These are phyloP conservation scores for Melinaea marsaeus DNA, from an alignment of 2,888 invertebrate species.

Conservation along the genomic window DNA sequence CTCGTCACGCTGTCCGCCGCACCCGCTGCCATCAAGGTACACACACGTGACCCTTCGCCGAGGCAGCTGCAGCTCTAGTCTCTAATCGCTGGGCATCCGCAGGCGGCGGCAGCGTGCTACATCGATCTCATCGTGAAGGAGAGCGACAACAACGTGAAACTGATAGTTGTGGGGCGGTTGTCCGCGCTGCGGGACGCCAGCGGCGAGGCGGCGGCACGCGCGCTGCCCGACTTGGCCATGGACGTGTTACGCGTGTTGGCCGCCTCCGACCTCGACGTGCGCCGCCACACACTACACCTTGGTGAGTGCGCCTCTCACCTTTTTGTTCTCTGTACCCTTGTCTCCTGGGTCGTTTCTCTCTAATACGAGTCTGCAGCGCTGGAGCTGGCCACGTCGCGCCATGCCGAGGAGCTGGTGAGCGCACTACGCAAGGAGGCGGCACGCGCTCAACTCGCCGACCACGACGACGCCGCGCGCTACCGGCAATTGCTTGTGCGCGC, in stretches of 20 bases:
- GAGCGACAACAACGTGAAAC: conserved; percentile 99
- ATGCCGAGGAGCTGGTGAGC: conserved; percentile 96
- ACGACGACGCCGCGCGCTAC: conserved; percentile 97
- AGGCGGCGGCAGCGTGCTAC: conserved; percentile 97
- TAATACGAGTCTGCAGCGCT: conserved; percentile 75
- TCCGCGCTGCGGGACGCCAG: conserved; percentile 92
- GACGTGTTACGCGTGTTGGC: conserved; percentile 96
- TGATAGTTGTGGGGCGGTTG: conserved; percentile 96
- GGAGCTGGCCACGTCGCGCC: conserved; percentile 93
- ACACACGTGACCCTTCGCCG: conserved; percentile 11
- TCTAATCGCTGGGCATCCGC: background rate
- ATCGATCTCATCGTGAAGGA: conserved; percentile 99
- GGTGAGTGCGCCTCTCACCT: conserved; percentile 50
- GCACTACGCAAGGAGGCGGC: conserved; percentile 94
- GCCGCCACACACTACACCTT: conserved; percentile 89
- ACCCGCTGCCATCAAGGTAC: conserved; percentile 95
- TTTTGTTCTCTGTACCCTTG: background rate
- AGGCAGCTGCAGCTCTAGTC: background rate
- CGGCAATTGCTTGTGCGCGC: conserved; percentile 96
- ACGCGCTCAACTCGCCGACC: conserved; percentile 92
- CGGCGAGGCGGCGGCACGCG: conserved; percentile 87
- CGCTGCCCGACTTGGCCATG: conserved; percentile 94
- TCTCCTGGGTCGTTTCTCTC: background rate
- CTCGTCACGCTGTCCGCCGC: conserved; percentile 97
- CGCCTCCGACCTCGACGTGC: conserved; percentile 95